Base-by-base conservation (phyloP, 35 echinoderm and acorn worm species). In the Diadema setosum region DNA sequence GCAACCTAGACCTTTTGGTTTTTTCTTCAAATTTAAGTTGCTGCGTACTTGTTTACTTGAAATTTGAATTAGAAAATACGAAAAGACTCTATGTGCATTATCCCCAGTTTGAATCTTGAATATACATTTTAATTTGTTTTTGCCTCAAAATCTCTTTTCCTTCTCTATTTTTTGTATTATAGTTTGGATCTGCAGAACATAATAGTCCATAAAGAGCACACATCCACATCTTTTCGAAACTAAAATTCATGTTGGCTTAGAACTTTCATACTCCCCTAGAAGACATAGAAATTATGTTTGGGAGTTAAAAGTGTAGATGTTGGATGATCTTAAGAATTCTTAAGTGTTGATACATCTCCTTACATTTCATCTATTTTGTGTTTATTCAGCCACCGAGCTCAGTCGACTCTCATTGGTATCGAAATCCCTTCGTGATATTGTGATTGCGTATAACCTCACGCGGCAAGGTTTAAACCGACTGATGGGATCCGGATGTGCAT, bases 361-460 rank as follows among this genome's bases (percentile, higher is more conserved):
- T 43, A 3, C 17, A 5, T 90, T 90, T 73, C 1, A 50, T 43
- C 58, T 23, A 73, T 0, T 18, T 45, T 65, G 37, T 59, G 24
- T 69, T 17, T 58, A 30, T 89, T 2, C 40, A 94, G 92, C 88
- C 42, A 26, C 76, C 39, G 92, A 94, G 5, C 42, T 94, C n/a
- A 89, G 92, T 45, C 18, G 81, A 26, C 52, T 94, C 24, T 85
- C 81, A 14, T n/a, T 94, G 35, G 81, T 83, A 8, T 90, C 87
- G 5, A 94, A 94, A 36, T 64, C 60, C 20, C 6, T 94, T 7
- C 64, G 92, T 16, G 86, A 89, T 29, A 25, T 94, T 16, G 82
- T 90, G 0, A 52, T 75, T 43, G 58, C 65, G 0, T 90, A 89
- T 27, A 89, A 61, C 35, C 39, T 83, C 35, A 90, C 81, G 65